Evolutionary conservation across 2,888 invertebrate genomes (phyloP), one percentile per base, ranked within the genome.

Genomic region (Ophion ventricosus): DNA sequence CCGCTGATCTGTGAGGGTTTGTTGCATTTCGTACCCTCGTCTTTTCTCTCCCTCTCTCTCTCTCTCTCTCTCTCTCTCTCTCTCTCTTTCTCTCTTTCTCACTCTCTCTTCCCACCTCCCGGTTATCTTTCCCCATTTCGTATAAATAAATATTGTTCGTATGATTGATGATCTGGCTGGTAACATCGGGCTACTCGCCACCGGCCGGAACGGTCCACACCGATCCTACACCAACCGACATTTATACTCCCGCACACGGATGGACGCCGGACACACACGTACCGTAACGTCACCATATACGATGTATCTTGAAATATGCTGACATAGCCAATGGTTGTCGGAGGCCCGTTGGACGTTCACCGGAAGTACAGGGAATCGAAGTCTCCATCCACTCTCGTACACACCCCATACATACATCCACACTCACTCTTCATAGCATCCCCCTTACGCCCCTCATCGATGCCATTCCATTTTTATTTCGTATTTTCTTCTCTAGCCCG

Each of bases 81-180:
- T 4, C 25, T 2, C 25, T 17, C 26, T 26, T n/a, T 26, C 17
- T 49, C 26, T 54, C 25, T 49, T 20, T 56, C 0, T n/a, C 35
- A 20, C 54, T 63, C 79, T 85, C 85, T 61, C 80, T 49, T 57
- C 70, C 75, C 63, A 35, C 80, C 77, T 78, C 70, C 25, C 72
- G 87, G 57, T 72, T 83, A 85, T 82, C 84, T 83, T 84, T 76
- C 83, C 80, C 85, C 83, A 80, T 88, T 89, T 88, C 88, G 84
- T 90, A 90, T 90, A 92, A 91, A 92, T 92, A 91, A 91, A 91
- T 92, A 92, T 91, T 90, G 88, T 86, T 87, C 86, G 86, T 72
- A 89, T 91, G 92, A 92, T 92, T 92, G 92, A 92, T 92, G 89
- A 90, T 64, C 54, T 74, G 61, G 25, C 73, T 81, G 87, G 83